Conservation (phyloP, 2,797 vertebrate species). For the Tenualosa thibaudeaui region DNA sequence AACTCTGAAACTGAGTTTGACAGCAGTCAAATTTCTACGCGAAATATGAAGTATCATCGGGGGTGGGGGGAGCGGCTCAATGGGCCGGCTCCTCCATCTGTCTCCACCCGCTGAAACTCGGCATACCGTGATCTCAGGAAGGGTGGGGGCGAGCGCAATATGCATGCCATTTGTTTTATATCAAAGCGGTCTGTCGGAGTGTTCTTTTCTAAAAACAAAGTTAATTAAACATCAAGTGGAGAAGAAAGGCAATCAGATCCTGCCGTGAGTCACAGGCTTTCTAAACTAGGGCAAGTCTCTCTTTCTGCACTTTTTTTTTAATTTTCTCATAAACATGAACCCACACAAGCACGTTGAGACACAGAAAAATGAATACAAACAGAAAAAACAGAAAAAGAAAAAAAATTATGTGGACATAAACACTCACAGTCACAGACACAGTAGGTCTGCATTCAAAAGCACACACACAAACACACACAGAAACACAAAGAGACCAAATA, state of each 20-base stretch:
- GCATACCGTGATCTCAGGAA: background rate
- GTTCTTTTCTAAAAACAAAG: constrained; percentile 5
- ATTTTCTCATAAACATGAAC: background rate
- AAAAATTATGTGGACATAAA: background rate
- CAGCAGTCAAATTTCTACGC: constrained; percentile 49
- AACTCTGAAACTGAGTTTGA: constrained; percentile 68
- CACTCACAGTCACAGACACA: background rate
- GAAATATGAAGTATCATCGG: constrained; percentile 22
- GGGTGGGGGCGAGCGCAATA: background rate
- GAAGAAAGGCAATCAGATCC: constrained; percentile 37
- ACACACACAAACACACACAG: background rate
- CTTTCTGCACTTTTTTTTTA: constrained; percentile 30
- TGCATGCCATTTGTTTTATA: constrained; percentile 30
- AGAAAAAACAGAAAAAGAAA: background rate
- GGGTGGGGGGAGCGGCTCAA: background rate
- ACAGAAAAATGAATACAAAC: background rate
- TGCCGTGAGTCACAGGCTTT: constrained; percentile 35
- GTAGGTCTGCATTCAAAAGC: background rate
- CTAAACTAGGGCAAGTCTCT: constrained; percentile 44
- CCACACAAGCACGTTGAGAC: background rate
- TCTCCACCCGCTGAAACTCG: background rate
- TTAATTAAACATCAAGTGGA: constrained; percentile 50
- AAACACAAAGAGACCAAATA: background rate
- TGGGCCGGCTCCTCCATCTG: background rate
- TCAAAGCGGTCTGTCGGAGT: constrained; percentile 29